Percentiles rank a stretch among this genome's conserved stretches.
phyloP scores from a whole-genome alignment of 2,113 vertebrate genomes.

The Thunnus thynnus region DNA sequence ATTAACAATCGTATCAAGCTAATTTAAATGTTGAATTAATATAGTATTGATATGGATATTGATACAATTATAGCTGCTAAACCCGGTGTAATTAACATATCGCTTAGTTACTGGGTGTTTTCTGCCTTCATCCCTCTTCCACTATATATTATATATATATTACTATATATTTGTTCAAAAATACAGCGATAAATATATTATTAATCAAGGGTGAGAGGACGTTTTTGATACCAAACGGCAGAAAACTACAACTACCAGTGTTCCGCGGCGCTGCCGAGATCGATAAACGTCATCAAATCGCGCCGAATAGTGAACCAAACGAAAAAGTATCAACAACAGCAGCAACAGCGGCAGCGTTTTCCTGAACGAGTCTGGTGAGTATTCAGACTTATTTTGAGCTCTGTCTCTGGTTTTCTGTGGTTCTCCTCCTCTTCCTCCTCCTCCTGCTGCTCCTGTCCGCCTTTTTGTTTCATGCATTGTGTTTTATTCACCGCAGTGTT shows the following conservation, averaged over 20 bases:
- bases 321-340: not conserved
- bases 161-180: no score
- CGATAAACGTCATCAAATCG: conserved; percentile 59
- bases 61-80: no score
- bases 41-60: no score
- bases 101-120: no score
- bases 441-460: not conserved
- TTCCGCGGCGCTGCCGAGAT: accelerated
- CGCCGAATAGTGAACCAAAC: not conserved
- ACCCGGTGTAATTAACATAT: no score
- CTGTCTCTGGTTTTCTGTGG: not conserved
- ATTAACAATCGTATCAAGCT: no score
- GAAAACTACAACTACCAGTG: conserved; percentile 53
- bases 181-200: no score
- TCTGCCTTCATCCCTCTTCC: no score
- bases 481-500: conserved; percentile 67
- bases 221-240: not conserved
- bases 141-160: no score
- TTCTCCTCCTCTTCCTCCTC: not conserved
- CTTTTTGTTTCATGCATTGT: not conserved
- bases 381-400: not conserved
- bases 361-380: conserved; percentile 39
- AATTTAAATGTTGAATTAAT: no score
- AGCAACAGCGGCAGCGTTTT: not conserved
- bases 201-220: not conserved